Base-by-base conservation (phyloP, 1,140 invertebrate species). In the Portunus trituberculatus region DNA sequence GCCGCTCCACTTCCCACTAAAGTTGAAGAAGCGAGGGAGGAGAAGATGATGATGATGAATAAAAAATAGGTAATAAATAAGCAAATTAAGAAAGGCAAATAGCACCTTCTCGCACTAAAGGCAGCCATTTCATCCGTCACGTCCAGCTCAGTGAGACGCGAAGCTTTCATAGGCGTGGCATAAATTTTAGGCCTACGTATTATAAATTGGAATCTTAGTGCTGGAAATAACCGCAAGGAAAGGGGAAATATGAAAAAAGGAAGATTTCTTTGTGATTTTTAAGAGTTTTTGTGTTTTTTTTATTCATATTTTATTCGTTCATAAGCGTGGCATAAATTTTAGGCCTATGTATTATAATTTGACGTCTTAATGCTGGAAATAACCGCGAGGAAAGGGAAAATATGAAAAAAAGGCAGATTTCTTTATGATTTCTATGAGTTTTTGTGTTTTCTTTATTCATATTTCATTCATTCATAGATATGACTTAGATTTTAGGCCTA, bases 11-110 rank as follows among this genome's bases (percentile, higher is more conserved):
- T n/a, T n/a, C 20, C 20, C 67, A 25, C 20, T 76, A 76, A 76
- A 76, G 67, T 76, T 76, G 67, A 76, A 76, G 67, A 76, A n/a
- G 67, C 67, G 20, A n/a, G 67, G 67, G 12, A n/a, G 67, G 67
- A 12, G 8, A 20, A 20, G 39, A 39, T 39, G 39, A 39, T 39
- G 39, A 39, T 39, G 39, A 39, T 39, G 39, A 39, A 39, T 39
- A 59, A 16, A 76, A 76, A 76, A 76, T 3, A 76, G 25, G 67
- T 7, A 59, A 59, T 76, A 76, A 76, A 76, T 76, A 76, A 25
- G 67, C 67, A 76, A 76, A 76, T 76, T 76, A 76, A n/a, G 39
- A 76, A 76, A 76, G 67, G 67, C 16, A 76, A 76, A 76, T 76
- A 76, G 12, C 6, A 12, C 67, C 67, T 76, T 76, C 67, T 76